Evolutionary conservation across 2,113 vertebrate species (phyloP).

Genomic region (Neofelis nebulosa): DNA sequence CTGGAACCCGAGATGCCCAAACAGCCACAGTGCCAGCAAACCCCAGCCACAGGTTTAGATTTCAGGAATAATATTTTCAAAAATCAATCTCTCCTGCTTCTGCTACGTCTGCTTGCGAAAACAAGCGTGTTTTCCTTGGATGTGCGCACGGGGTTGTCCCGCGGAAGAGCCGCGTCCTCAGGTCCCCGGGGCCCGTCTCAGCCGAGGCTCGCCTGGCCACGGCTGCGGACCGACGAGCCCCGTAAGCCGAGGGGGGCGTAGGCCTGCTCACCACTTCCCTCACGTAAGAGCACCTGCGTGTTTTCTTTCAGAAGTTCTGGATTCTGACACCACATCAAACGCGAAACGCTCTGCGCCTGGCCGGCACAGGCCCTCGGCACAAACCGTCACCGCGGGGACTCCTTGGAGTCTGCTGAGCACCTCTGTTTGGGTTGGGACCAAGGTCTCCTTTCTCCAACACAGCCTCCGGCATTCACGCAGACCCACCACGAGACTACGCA

Average conservation of each 20-base stretch:
- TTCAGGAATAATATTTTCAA: constrained; percentile 63
- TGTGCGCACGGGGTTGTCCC: fast-evolving
- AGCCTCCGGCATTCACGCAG: background rate
- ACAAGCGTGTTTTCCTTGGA: constrained; percentile 48
- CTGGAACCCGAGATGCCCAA: background rate
- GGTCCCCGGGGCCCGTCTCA: background rate
- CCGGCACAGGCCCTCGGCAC: too few relatives aligned
- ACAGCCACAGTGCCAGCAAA: background rate
- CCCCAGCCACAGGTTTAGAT: background rate
- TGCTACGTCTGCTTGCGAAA: constrained; percentile 36
- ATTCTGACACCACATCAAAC: background rate
- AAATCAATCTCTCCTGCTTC: constrained; percentile 27
- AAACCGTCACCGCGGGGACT: fast-evolving
- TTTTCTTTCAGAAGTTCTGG: background rate
- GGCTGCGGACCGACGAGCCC: background rate
- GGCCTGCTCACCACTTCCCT: background rate
- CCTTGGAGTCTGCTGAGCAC: background rate
- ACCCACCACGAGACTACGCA: fast-evolving
- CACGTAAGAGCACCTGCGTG: fast-evolving
- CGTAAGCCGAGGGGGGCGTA: too few relatives aligned
- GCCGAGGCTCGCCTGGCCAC: background rate
- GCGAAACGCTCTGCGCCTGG: fast-evolving
- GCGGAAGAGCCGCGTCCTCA: background rate
- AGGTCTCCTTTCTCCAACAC: background rate
- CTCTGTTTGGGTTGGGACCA: background rate